Evolutionary conservation across 2,113 vertebrate genomes (phyloP), one percentile per base, ranked within the genome.

Genomic region (Artemisiospiza belli): DNA sequence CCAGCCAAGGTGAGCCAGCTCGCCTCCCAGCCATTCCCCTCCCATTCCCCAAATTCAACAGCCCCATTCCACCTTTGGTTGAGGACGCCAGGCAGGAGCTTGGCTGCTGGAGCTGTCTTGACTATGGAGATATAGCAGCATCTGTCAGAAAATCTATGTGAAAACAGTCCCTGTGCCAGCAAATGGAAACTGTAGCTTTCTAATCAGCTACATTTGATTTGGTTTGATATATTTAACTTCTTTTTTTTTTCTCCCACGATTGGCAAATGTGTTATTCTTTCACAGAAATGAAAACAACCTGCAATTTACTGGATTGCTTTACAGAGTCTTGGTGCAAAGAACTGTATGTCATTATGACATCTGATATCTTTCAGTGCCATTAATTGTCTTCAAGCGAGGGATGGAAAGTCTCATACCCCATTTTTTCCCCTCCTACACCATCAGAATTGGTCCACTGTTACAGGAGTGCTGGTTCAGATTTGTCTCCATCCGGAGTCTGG

Each of bases 161-260:
- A 85, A 94, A 96, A 83, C 83, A 90, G 59, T 37, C 11, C 64
- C 2, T 0, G 4, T 68, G 66, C 89, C 93, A 93, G 87, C 58
- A 81, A 87, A 82, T 76, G 77, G 83, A 86, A 72, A 81, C 86
- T 44, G 39, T 77, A 67, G 79, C 92, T 96, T 92, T 91, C 73
- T 92, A 88, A 92, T 94, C 95, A 74, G 83, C 89, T 91, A 92
- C 72, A 46, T 95, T 96, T 95, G 87, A 96, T 95, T 96, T 92
- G 68, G 75, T 90, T 95, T 95, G 69, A 94, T 74, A 70, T 73
- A 93, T 96, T 92, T 86, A 75, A 96, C 94, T 84, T 92, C 58
- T 33, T 68, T 77, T 91, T 80, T 84, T n/a, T 68, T 64, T 19
- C 80, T 90, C 79, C 47, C 7, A 8, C 33, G 52, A 24, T 87